These are phyloP conservation scores for Oriolus oriolus DNA, from an alignment of 2,113 vertebrate genomes.

Conservation along the genomic window DNA sequence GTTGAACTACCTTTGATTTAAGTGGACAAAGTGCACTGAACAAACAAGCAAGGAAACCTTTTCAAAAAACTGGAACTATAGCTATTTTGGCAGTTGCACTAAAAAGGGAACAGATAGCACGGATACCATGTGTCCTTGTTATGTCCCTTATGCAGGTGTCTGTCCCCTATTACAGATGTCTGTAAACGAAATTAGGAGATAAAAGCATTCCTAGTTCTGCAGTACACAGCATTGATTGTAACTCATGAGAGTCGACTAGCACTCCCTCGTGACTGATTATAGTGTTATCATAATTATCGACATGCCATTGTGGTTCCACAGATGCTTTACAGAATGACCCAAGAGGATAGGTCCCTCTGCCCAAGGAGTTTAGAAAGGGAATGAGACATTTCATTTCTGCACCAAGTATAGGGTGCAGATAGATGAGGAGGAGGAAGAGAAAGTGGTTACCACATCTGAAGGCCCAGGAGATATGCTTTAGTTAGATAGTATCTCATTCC, in stretches of 20 bases:
- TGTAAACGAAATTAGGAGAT: background rate
- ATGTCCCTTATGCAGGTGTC: background rate
- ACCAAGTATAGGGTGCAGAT: background rate
- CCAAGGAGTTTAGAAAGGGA: background rate
- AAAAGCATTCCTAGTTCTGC: conserved; percentile 1
- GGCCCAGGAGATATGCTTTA: background rate
- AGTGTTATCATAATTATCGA: conserved; percentile 22
- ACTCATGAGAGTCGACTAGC: conserved; percentile 4
- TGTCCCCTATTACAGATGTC: background rate
- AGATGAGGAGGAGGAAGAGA: background rate
- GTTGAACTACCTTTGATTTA: background rate
- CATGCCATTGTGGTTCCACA: conserved; percentile 6
- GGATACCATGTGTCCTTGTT: background rate
- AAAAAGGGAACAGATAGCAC: background rate
- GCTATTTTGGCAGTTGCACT: background rate
- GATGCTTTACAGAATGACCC: background rate
- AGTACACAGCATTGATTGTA: conserved; percentile 7
- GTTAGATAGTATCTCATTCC: background rate
- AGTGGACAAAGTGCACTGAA: background rate
- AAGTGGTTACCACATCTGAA: background rate
- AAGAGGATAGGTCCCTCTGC: background rate
- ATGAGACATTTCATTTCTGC: background rate
- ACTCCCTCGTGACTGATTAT: conserved; percentile 14
- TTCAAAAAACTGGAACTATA: background rate
- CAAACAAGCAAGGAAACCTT: background rate